These are phyloP conservation scores for Rhynchotus rufescens DNA, from an alignment of 2,797 vertebrate species.

Conservation along the genomic window DNA sequence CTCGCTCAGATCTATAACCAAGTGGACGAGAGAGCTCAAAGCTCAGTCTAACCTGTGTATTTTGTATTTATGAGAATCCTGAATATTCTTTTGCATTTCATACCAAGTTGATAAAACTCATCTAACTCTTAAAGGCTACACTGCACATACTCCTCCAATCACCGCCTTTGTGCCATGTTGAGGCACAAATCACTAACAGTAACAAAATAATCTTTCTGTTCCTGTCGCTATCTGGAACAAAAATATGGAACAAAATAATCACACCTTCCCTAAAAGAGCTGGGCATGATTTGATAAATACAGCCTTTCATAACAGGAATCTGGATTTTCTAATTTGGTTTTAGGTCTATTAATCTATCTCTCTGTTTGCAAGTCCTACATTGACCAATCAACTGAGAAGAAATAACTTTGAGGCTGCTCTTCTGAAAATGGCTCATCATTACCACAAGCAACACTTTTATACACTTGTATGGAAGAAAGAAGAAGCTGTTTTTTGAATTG, in stretches of 20 bases:
- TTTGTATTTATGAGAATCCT: constrained; percentile 7
- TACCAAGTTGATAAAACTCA: constrained; percentile 36
- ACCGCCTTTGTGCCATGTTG: neutral
- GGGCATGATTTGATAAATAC: neutral
- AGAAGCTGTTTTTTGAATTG: neutral
- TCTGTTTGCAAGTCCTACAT: neutral
- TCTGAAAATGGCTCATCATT: fast-evolving
- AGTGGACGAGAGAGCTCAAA: neutral
- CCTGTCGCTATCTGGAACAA: neutral
- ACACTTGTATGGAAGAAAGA: neutral
- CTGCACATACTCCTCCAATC: neutral
- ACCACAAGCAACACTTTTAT: neutral
- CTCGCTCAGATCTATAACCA: neutral
- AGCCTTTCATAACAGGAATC: neutral
- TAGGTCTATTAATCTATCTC: neutral
- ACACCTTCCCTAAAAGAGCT: neutral
- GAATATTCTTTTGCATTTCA: neutral
- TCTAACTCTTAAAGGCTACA: neutral
- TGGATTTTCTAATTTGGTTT: neutral
- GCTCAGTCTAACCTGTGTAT: neutral
- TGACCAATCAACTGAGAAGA: neutral
- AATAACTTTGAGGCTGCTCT: neutral
- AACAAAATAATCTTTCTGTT: neutral
- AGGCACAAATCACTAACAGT: constrained; percentile 6
- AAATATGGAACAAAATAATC: neutral